Percentiles rank a stretch among this genome's conserved stretches.
phyloP scores from a whole-genome alignment of 2,888 invertebrate genomes.

The Hydraecia micacea region DNA sequence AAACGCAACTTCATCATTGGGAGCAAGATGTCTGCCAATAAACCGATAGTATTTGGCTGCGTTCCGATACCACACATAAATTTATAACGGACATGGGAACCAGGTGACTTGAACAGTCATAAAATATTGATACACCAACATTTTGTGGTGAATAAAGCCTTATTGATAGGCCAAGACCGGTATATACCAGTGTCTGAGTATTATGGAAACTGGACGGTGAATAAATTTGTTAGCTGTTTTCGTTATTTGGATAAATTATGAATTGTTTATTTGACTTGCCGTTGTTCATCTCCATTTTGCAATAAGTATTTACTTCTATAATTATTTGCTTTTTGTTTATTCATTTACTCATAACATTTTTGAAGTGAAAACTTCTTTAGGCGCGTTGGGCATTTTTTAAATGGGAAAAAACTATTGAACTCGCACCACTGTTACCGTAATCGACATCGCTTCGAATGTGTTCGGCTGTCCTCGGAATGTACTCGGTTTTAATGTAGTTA shows the following conservation, averaged over 20 bases:
- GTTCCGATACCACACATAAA: conserved; percentile 78
- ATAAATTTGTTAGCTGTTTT: conserved; percentile 18
- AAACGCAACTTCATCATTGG: conserved; percentile 63
- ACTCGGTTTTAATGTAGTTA: no score
- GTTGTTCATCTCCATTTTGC: neutral
- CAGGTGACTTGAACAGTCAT: conserved; percentile 76
- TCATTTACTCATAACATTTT: neutral
- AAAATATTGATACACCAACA: conserved; percentile 68
- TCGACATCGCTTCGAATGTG: no score
- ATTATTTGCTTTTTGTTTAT: neutral
- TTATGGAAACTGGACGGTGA: conserved; percentile 4
- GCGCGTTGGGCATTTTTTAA: no score
- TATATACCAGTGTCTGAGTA: conserved; percentile 24
- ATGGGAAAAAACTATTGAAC: no score
- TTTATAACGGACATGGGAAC: conserved; percentile 73
- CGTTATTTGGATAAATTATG: neutral
- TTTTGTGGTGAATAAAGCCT: conserved; percentile 57
- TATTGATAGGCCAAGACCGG: conserved; percentile 40
- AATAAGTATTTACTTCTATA: neutral
- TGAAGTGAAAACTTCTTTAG: no score
- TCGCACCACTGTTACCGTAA: no score
- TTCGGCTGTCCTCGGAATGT: no score
- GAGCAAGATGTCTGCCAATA: conserved; percentile 76
- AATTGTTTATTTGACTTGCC: neutral
- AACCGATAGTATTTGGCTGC: conserved; percentile 78